Evolutionary conservation across 2,888 invertebrate genomes (phyloP).

Genomic region (Pheosia tremula): DNA sequence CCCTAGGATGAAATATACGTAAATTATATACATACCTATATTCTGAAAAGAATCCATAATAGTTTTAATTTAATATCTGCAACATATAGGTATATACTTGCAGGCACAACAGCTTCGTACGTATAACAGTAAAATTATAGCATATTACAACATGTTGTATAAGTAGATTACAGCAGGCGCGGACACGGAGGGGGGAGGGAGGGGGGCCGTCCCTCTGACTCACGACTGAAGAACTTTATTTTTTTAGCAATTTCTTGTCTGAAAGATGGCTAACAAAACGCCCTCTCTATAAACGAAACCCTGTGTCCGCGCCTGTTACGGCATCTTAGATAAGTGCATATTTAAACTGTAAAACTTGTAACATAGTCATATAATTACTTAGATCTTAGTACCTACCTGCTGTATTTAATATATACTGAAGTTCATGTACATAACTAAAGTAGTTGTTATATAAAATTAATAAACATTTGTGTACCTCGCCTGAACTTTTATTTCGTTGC

Average conservation of each 20-base stretch:
- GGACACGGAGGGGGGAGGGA: no score
- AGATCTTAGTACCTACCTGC: constrained; percentile 4
- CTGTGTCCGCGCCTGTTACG: background rate
- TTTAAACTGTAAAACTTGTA: constrained; percentile 22
- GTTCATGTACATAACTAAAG: constrained; percentile 61
- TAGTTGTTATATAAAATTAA: constrained; percentile 54
- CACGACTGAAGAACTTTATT: no score
- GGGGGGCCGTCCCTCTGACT: no score
- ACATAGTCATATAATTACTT: constrained; percentile 14
- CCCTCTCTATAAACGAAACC: no score
- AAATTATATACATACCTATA: background rate
- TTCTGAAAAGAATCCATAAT: background rate
- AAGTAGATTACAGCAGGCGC: no score
- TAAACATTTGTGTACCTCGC: constrained; percentile 60
- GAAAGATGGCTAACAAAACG: no score
- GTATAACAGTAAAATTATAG: background rate
- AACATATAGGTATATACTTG: background rate
- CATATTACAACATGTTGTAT: no score
- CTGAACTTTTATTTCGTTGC: constrained; percentile 14
- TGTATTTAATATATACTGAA: constrained; percentile 43
- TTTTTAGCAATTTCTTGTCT: no score
- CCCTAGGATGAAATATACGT: constrained; percentile 1
- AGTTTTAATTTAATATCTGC: background rate
- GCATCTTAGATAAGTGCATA: background rate
- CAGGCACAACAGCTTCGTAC: background rate